These are phyloP conservation scores for Callipepla californica DNA, from an alignment of 2,113 vertebrate genomes.

Conservation along the genomic window DNA sequence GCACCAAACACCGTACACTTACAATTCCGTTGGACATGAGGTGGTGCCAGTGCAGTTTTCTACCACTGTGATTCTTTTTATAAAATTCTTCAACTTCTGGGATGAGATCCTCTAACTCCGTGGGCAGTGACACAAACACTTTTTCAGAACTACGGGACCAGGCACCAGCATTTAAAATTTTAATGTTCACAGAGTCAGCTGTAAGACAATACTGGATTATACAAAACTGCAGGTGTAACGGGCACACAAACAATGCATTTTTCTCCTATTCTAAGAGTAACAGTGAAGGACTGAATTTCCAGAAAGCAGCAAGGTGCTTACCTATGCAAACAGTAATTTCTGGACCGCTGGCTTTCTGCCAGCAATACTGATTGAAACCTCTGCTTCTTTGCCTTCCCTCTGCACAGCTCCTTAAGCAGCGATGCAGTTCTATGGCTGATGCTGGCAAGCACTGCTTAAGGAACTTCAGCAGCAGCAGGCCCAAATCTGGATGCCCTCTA, in stretches of 20 bases:
- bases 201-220: slow-evolving; percentile 38
- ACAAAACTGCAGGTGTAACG: neutral
- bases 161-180: slow-evolving; percentile 98
- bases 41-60: slow-evolving; percentile 99
- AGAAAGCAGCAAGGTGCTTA: neutral
- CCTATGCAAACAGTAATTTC: neutral
- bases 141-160: slow-evolving; percentile 99
- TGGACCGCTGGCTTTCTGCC: neutral
- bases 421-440: neutral
- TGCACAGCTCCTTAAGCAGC: neutral
- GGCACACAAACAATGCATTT: neutral
- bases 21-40: slow-evolving; percentile 99
- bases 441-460: neutral
- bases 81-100: slow-evolving; percentile 99
- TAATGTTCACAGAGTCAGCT: slow-evolving; percentile 99
- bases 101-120: slow-evolving; percentile 97
- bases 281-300: neutral
- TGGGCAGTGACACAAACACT: slow-evolving; percentile 96
- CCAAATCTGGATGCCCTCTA: neutral
- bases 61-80: slow-evolving; percentile 99
- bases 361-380: neutral
- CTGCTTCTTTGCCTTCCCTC: neutral
- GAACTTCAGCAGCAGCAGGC: neutral
- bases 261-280: neutral
- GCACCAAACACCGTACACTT: slow-evolving; percentile 68